Conservation (phyloP, 2,113 vertebrate species). For the Poecile atricapillus region DNA sequence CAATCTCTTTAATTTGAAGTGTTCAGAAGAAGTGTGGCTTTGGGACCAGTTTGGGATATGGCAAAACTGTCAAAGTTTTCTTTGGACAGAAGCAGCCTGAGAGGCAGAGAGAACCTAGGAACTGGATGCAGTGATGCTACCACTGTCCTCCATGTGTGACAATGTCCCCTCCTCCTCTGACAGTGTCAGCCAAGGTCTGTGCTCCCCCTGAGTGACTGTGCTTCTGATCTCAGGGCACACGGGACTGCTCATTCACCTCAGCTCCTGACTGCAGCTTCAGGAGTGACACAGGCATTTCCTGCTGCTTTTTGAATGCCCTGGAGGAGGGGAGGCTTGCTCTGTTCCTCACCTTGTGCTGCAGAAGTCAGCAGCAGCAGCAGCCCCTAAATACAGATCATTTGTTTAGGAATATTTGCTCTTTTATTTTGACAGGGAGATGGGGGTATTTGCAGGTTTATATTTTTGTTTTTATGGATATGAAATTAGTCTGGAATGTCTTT, state of each 20-base stretch:
- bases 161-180: background rate
- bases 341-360: background rate
- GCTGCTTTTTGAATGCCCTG: background rate
- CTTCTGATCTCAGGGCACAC: background rate
- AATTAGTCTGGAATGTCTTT: background rate
- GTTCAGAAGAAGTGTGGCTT: background rate
- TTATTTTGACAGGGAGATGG: background rate
- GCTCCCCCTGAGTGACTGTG: background rate
- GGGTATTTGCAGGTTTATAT: background rate
- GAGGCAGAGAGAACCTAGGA: background rate
- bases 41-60: background rate
- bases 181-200: background rate
- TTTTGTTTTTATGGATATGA: background rate
- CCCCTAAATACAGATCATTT: background rate
- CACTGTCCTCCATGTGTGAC: background rate
- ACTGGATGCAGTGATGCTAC: background rate
- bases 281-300: background rate
- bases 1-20: background rate
- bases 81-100: background rate
- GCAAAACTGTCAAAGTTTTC: background rate
- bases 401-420: background rate
- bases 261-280: background rate
- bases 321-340: background rate
- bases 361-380: background rate
- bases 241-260: accelerated